Conservation (phyloP, 2,113 vertebrate species). For the Cercocebus atys region DNA sequence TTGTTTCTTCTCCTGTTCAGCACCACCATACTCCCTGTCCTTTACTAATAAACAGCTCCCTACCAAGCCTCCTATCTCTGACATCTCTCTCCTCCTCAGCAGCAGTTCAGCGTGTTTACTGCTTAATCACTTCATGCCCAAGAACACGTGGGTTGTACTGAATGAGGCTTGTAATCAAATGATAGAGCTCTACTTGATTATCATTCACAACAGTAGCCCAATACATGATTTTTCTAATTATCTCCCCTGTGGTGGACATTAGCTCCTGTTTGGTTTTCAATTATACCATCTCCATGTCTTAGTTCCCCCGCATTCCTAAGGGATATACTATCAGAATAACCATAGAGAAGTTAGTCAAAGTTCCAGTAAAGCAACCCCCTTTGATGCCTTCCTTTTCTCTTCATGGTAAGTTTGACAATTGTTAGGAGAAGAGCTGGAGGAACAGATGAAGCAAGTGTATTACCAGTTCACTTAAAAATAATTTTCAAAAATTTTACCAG, state of each 20-base stretch:
- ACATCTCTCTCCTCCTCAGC: neutral
- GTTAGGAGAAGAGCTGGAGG: neutral
- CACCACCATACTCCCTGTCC: neutral
- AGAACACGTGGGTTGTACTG: conserved; percentile 35
- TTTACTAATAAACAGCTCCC: neutral
- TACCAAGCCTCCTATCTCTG: neutral
- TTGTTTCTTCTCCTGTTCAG: neutral
- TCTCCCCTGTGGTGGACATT: conserved; percentile 71
- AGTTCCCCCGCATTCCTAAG: conserved; percentile 46
- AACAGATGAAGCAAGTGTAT: neutral
- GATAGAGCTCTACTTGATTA: conserved; percentile 66
- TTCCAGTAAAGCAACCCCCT: neutral
- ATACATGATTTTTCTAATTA: conserved; percentile 71
- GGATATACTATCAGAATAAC: conserved; percentile 35
- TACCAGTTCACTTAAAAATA: neutral
- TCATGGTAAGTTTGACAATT: neutral
- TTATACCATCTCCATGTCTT: conserved; percentile 66
- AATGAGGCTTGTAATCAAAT: conserved; percentile 70
- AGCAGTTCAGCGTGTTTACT: conserved; percentile 44
- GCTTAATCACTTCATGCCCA: conserved; percentile 64
- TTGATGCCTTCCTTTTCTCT: neutral
- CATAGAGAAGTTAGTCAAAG: conserved; percentile 1
- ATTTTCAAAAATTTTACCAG: neutral
- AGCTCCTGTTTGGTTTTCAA: conserved; percentile 67
- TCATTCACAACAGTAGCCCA: conserved; percentile 62